phyloP scores from a whole-genome alignment of 2,888 invertebrate genomes.

The Noctua pronuba region DNA sequence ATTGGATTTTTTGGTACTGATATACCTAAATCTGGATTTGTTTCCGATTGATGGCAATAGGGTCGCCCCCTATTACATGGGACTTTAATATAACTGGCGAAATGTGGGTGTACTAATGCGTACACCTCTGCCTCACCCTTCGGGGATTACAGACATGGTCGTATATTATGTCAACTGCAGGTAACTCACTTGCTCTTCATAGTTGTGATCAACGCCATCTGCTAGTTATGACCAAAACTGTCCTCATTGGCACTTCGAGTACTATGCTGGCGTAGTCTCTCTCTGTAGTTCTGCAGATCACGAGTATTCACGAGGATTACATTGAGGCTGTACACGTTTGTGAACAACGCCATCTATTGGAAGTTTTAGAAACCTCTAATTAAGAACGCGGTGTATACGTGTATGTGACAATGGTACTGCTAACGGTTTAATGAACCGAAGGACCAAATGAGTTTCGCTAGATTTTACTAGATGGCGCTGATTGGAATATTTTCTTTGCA shows the following conservation, averaged over 20 bases:
- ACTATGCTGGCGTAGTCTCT: accelerated
- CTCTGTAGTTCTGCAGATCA: not conserved
- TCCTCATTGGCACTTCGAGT: too few relatives aligned
- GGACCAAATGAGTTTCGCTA: not conserved
- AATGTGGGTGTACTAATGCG: too few relatives aligned
- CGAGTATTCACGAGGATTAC: too few relatives aligned
- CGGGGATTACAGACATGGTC: too few relatives aligned
- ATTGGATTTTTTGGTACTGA: too few relatives aligned
- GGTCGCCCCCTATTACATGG: too few relatives aligned
- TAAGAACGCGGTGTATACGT: not conserved
- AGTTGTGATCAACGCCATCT: constrained; percentile 32
- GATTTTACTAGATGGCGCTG: constrained; percentile 7
- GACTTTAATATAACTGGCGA: too few relatives aligned
- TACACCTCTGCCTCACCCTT: too few relatives aligned
- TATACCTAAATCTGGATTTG: too few relatives aligned
- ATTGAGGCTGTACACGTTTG: not conserved
- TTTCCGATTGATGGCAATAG: too few relatives aligned
- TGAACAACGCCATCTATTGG: not conserved
- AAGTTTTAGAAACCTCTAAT: not conserved
- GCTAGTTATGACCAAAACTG: not conserved
- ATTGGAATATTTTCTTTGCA: too few relatives aligned
- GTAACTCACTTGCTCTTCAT: not conserved
- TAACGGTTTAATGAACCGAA: not conserved
- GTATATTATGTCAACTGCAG: too few relatives aligned
- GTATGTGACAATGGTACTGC: not conserved